A percentile compares a stretch with the other conserved stretches of the same genome.
These are phyloP conservation scores for Invenusta paracnida DNA, from an alignment of 2,888 invertebrate genomes.

Conservation along the genomic window DNA sequence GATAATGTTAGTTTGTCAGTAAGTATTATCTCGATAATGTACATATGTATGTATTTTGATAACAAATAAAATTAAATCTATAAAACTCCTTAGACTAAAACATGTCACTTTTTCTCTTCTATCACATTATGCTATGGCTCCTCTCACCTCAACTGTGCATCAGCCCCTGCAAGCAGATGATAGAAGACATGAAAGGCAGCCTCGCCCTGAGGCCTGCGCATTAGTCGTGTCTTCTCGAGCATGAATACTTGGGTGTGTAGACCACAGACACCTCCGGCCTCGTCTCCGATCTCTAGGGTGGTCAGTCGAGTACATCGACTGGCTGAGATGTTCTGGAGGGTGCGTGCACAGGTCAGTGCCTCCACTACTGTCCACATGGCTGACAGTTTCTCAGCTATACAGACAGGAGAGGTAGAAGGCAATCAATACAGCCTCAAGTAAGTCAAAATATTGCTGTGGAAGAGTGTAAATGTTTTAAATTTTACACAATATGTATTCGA, in stretches of 20 bases:
- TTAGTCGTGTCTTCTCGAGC: conserved; percentile 73
- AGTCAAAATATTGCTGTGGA: no score
- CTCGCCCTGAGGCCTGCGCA: conserved; percentile 69
- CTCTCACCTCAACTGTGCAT: conserved; percentile 65
- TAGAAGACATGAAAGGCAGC: conserved; percentile 70
- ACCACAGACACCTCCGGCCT: neutral
- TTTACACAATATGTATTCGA: no score
- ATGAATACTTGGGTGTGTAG: conserved; percentile 66
- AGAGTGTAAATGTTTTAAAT: no score
- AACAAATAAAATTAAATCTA: no score
- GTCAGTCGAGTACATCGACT: conserved; percentile 85
- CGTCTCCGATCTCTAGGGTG: conserved; percentile 85
- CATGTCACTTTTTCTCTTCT: no score
- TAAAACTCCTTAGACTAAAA: no score
- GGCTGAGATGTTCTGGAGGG: conserved; percentile 78
- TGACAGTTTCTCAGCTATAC: conserved; percentile 75
- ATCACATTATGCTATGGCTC: no score
- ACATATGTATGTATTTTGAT: no score
- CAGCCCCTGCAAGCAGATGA: conserved; percentile 74
- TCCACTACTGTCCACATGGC: conserved; percentile 78
- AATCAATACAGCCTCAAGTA: neutral
- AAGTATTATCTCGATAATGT: no score
- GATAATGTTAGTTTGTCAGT: no score
- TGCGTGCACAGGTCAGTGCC: conserved; percentile 81
- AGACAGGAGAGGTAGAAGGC: no score